Conservation (phyloP, 2,888 invertebrate species). For the Torymus auratus region DNA sequence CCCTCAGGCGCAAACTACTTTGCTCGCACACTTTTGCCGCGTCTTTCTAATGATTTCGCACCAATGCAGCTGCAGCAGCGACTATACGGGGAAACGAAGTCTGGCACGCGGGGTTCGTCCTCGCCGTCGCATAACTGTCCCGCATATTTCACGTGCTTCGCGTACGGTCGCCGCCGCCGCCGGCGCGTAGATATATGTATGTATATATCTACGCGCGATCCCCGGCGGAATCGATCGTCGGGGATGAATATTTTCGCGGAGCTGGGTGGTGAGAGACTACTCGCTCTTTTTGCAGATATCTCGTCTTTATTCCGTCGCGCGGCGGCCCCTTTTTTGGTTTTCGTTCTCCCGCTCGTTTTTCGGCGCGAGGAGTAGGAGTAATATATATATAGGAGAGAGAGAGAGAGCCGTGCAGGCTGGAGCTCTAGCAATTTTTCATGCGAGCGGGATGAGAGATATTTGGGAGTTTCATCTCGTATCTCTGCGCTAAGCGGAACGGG, state of each 20-base stretch:
- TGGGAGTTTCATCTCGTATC: constrained; percentile 13
- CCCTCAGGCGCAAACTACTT: constrained; percentile 4
- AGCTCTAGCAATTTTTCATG: constrained; percentile 22
- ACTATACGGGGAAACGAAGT: constrained; percentile 20
- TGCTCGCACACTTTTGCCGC: constrained; percentile 27
- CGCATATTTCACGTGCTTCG: constrained; percentile 51
- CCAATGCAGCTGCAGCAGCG: neutral
- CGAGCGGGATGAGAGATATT: neutral
- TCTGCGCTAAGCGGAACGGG: neutral
- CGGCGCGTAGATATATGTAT: too few species aligned
- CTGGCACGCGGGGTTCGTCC: constrained; percentile 26
- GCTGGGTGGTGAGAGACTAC: neutral
- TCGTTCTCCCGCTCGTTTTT: constrained; percentile 1
- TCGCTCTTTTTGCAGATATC: neutral
- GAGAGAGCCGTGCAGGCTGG: too few species aligned
- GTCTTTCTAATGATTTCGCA: constrained; percentile 47
- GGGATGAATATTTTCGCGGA: constrained; percentile 53
- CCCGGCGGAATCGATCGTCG: constrained; percentile 3
- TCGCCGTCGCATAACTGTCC: constrained; percentile 49
- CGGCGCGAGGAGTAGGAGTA: too few species aligned
- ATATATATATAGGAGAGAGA: too few species aligned
- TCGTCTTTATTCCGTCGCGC: neutral
- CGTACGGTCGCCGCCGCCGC: neutral
- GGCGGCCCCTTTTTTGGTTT: neutral
- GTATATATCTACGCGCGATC: constrained; percentile 12